Evolutionary conservation across 1,140 invertebrate species (phyloP), one percentile per base, ranked within the genome.

Genomic region (Pomacea maculata): DNA sequence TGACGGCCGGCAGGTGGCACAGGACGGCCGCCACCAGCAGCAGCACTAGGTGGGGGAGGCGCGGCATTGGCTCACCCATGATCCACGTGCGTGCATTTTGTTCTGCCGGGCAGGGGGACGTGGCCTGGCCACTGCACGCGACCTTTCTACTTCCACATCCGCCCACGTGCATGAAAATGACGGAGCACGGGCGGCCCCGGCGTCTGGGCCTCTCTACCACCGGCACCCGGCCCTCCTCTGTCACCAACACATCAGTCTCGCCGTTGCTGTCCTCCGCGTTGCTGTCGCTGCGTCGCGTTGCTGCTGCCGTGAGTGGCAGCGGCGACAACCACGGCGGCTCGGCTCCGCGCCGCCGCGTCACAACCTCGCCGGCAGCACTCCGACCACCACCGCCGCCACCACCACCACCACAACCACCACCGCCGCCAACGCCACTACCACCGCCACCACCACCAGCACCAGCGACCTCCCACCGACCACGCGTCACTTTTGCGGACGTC

Each of bases 81-180:
- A 29, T 77, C 75, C 75, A 67, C 29, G 63, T 52, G 34, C 29
- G 75, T 52, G 75, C 75, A 77, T 77, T 65, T 77, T 77, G 74
- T 19, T 12, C 34, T n/a, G 73, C 52, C 73, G 29, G 45, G 45
- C 45, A 25, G 8, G 71, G 15, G 71, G 71, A 72, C 29, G 34
- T 17, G 9, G 25, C 71, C n/a, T 55, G 55, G 8, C 74, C 14
- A 25, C 74, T 14, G 55, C 17, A 57, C 9, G 19, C 63, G 61
- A 63, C 75, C 63, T 67, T 34, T 77, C 75, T 65, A 67, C 75
- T 61, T 65, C 54, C 75, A 15, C 63, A 77, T 77, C 75, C 75
- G 63, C 63, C 63, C 75, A 52, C 75, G 29, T 52, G 57, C 75
- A 77, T 77, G 61, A 63, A 77, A 65, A 45, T 15, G 75, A 52